These are phyloP conservation scores for Microdon myrmicae DNA, from an alignment of 2,888 invertebrate species.

Conservation along the genomic window DNA sequence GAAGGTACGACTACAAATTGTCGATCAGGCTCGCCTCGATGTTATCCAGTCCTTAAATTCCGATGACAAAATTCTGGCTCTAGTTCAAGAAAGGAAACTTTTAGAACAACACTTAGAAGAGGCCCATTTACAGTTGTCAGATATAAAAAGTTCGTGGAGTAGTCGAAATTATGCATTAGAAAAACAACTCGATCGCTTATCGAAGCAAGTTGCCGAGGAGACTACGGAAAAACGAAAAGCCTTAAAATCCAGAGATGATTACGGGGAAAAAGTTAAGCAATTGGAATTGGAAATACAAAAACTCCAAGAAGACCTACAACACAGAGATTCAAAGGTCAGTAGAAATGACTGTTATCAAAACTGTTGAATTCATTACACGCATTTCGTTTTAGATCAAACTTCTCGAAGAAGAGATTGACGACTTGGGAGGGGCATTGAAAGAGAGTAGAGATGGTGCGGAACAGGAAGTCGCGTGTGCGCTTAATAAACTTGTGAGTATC, in stretches of 20 bases:
- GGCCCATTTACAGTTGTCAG: slow-evolving; percentile 85
- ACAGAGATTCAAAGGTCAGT: slow-evolving; percentile 63
- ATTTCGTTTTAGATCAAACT: slow-evolving; percentile 67
- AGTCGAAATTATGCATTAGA: slow-evolving; percentile 88
- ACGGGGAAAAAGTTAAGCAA: slow-evolving; percentile 72
- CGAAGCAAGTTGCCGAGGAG: slow-evolving; percentile 86
- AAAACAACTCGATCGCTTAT: slow-evolving; percentile 87
- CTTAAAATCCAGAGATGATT: slow-evolving; percentile 74
- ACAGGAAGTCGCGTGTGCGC: slow-evolving; percentile 69
- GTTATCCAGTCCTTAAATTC: slow-evolving; percentile 57
- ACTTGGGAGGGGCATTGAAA: slow-evolving; percentile 75
- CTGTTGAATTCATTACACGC: not conserved
- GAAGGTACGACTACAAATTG: slow-evolving; percentile 66
- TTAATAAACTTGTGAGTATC: slow-evolving; percentile 72
- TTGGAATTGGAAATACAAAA: slow-evolving; percentile 63
- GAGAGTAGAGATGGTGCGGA: slow-evolving; percentile 68
- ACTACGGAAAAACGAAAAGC: slow-evolving; percentile 82
- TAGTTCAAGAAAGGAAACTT: slow-evolving; percentile 73
- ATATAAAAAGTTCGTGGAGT: slow-evolving; percentile 92
- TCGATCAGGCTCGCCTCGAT: slow-evolving; percentile 63
- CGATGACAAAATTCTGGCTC: slow-evolving; percentile 70
- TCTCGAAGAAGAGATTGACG: slow-evolving; percentile 78
- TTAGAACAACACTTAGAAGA: slow-evolving; percentile 84
- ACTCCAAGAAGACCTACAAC: slow-evolving; percentile 59
- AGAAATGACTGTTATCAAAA: not conserved